These are phyloP conservation scores for Leptarthrus brevirostris DNA, from an alignment of 2,888 invertebrate species.

Conservation along the genomic window DNA sequence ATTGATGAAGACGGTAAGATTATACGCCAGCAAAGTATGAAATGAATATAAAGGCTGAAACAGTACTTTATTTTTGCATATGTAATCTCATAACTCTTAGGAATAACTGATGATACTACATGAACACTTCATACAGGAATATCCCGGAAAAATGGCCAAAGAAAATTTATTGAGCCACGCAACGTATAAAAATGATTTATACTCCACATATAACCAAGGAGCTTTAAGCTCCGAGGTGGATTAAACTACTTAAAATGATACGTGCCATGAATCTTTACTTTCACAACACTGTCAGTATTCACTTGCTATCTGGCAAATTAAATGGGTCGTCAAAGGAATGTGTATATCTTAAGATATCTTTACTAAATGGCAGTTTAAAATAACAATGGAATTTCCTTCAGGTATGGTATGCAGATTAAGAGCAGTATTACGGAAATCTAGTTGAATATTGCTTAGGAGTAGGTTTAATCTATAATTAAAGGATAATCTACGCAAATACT, in stretches of 20 bases:
- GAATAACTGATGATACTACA: conserved; percentile 45
- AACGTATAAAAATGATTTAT: conserved; percentile 46
- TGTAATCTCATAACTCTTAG: conserved; percentile 45
- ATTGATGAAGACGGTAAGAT: not conserved
- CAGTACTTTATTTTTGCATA: conserved; percentile 28
- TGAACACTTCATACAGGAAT: conserved; percentile 31
- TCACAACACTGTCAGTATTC: not conserved
- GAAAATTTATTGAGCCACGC: conserved; percentile 46
- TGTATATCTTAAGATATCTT: conserved; percentile 7
- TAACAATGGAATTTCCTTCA: not conserved
- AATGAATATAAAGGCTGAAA: not conserved
- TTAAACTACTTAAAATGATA: conserved; percentile 44
- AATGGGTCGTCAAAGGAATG: conserved; percentile 35
- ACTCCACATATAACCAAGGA: conserved; percentile 2
- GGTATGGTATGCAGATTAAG: not conserved
- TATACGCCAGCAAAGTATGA: not conserved
- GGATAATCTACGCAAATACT: no score
- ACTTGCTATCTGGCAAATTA: conserved; percentile 25
- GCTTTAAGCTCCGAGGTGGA: conserved; percentile 25
- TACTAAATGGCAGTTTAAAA: conserved; percentile 26
- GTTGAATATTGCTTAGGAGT: no score
- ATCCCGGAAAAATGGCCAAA: conserved; percentile 41
- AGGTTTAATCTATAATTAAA: no score
- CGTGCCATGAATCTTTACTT: conserved; percentile 34
- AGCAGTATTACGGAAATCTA: not conserved